Evolutionary conservation across 2,113 vertebrate species (phyloP).

Genomic region (Prochilodus magdalenae): DNA sequence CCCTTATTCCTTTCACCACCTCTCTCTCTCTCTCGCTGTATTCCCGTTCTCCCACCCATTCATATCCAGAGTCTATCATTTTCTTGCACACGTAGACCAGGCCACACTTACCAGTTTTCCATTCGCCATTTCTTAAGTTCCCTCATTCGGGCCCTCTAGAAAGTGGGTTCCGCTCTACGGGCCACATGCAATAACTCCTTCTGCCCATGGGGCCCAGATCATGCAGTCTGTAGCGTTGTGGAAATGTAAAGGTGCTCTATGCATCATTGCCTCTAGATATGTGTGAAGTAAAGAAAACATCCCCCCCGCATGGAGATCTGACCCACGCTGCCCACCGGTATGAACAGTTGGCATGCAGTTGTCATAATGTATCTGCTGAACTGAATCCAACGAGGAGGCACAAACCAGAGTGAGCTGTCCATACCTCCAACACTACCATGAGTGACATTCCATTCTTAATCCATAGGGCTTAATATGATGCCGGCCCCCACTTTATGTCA

Average conservation of each 20-base stretch:
- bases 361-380: neutral
- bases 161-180: neutral
- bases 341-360: neutral
- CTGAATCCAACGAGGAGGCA: neutral
- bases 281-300: conserved; percentile 12
- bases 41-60: neutral
- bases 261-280: conserved; percentile 18
- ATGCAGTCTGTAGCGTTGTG: neutral
- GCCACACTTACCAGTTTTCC: neutral
- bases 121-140: neutral
- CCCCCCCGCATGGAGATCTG: neutral
- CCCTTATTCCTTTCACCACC: neutral
- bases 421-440: neutral
- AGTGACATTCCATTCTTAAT: too few species aligned
- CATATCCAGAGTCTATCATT: neutral
- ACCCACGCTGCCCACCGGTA: conserved; percentile 13
- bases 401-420: neutral
- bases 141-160: neutral
- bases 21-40: neutral
- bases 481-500: too few species aligned
- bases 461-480: too few species aligned
- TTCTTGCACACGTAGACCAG: neutral
- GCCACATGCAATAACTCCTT: neutral
- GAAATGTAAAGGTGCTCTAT: conserved; percentile 7
- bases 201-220: neutral